Evolutionary conservation across 2,888 invertebrate species (phyloP).

Genomic region (Lottia gigantea): DNA sequence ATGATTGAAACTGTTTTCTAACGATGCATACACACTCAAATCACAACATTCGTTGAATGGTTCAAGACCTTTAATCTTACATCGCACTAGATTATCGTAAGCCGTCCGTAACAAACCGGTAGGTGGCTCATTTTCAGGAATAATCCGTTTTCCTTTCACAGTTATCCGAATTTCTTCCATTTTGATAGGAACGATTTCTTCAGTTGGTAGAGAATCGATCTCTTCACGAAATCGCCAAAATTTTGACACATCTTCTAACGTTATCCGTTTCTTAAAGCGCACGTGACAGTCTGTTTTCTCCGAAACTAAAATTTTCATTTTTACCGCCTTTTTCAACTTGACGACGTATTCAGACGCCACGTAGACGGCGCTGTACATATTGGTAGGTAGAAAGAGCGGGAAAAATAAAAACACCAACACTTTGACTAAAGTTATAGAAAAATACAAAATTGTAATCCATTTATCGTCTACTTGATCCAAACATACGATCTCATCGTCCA

Average conservation of each 20-base stretch:
- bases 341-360: constrained; percentile 61
- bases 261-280: constrained; percentile 46
- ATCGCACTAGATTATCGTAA: constrained; percentile 57
- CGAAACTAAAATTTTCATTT: constrained; percentile 54
- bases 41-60: constrained; percentile 63
- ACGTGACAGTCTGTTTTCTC: constrained; percentile 47
- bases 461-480: constrained; percentile 46
- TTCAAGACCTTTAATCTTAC: constrained; percentile 57
- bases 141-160: constrained; percentile 58
- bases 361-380: constrained; percentile 58
- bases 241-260: constrained; percentile 46
- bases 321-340: constrained; percentile 49
- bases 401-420: constrained; percentile 56
- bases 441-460: constrained; percentile 58
- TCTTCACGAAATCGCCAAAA: constrained; percentile 48
- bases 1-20: constrained; percentile 42
- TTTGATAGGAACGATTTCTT: constrained; percentile 49
- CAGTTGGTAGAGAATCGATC: constrained; percentile 42
- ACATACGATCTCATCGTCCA: constrained; percentile 43
- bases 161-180: constrained; percentile 52
- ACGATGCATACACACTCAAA: constrained; percentile 51
- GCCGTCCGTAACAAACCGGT: constrained; percentile 56
- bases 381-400: constrained; percentile 56
- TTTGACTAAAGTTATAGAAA: constrained; percentile 55
- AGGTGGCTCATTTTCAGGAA: constrained; percentile 58